Base-by-base conservation (phyloP, 2,113 vertebrate genomes). In the Reinhardtius hippoglossoides region DNA sequence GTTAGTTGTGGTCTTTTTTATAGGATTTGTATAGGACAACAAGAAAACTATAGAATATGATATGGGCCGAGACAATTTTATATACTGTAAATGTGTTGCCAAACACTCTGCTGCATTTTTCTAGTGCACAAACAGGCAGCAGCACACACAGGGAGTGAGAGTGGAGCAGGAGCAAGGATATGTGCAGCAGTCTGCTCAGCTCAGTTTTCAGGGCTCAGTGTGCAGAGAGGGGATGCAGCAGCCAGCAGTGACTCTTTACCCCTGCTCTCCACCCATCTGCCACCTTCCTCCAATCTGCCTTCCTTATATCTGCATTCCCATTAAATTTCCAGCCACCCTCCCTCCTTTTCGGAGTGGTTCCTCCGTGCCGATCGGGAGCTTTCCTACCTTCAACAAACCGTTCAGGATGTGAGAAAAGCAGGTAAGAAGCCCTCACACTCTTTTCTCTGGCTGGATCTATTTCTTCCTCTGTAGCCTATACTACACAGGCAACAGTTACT, bases 371-470 rank as follows among this genome's bases (percentile, higher is more conserved):
- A 81, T 27, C 24, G 3, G 64, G 69, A 64, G 40, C 40, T 15
- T 27, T 74, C 59, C 54, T 71, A 68, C 85, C 79, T 84, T 18
- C 61, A 59, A 76, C 42, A 37, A 73, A 73, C 72, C 5, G 48
- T 58, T 67, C 87, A 85, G 75, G 75, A 91, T 91, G 88, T 91
- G 80, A 88, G 57, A 40, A 60, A 71, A 87, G 67, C 81, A 85
- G 86, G 86, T 89, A 89, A 72, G 89, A 80, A 76, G 62, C 37
- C 27, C 48, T 52, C 23, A 42, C 48, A 71, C 62, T 67, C 13
- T 52, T 59, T 35, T 66, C 37, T 55, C 52, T 59, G 14, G 12
- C 44, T 71, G 21, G 9, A n/a, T 64, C 15, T 72, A 23, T 44
- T n/a, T 52, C 46, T 59, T 26, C 64, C 23, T 74, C 63, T 71